Evolutionary conservation across 1,140 invertebrate genomes (phyloP).

Genomic region (Nephotettix cincticeps): DNA sequence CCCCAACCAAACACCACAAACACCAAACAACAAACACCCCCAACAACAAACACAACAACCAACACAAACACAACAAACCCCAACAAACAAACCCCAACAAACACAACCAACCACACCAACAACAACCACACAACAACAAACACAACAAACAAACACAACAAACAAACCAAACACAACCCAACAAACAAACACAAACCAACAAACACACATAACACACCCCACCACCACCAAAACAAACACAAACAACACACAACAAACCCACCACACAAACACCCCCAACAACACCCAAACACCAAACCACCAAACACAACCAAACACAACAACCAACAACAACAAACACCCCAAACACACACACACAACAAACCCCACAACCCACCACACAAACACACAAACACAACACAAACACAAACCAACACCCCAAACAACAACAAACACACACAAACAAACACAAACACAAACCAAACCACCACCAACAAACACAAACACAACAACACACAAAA

Average conservation of each 20-base stretch:
- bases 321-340: background rate
- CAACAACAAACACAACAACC: too few species aligned
- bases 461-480: background rate
- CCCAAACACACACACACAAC: background rate
- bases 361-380: background rate
- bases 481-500: background rate
- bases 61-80: too few species aligned
- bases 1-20: too few species aligned
- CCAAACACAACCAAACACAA: background rate
- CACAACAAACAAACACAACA: background rate
- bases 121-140: too few species aligned
- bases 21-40: too few species aligned
- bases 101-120: too few species aligned
- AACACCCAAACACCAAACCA: background rate
- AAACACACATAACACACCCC: background rate
- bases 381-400: background rate
- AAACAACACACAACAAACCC: too few species aligned
- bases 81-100: too few species aligned
- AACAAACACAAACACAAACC: background rate
- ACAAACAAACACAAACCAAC: background rate
- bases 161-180: background rate
- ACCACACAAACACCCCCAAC: background rate
- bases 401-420: background rate
- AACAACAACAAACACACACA: background rate
- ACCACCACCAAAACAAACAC: background rate